Evolutionary conservation across 2,797 vertebrate genomes (phyloP), one percentile per base, ranked within the genome.

Genomic region (Pangasius macronema): DNA sequence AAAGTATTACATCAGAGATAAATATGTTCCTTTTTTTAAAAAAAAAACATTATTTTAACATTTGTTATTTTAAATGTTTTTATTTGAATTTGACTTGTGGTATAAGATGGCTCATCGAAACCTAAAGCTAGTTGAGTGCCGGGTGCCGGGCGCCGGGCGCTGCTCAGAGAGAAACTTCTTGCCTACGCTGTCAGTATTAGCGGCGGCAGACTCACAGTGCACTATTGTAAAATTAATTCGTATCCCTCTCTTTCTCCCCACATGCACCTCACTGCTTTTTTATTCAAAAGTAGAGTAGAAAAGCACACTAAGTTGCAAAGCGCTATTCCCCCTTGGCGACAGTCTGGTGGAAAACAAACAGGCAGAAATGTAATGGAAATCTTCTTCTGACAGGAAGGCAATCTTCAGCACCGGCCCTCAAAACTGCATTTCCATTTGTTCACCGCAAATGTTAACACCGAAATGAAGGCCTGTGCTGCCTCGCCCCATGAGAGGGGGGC

Each of bases 351-450:
- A 89, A 70, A 91, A 88, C 86, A 89, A 89, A 89, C 89, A 90
- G 87, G 92, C 92, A 93, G 93, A 95, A 92, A 94, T 92, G 95
- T 95, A 96, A 96, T 95, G 93, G 92, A 94, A 94, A 92, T 94
- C 92, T 92, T 93, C 96, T 94, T 96, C 94, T 96, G 97, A 95
- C 91, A 93, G 92, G 94, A 90, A 92, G 90, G 94, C 96, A 95
- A 97, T 97, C 95, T 94, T 94, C 93, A 95, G 94, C 93, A 92
- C 94, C 72, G 67, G 70, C 67, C 93, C 82, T 68, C 94, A 95
- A 95, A 96, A 97, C 96, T 95, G 93, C 92, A 93, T 94, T 93
- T 93, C 92, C 89, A 91, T 95, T 95, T 95, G 93, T 91, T 94
- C 93, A 93, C 95, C 93, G 93, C 92, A 93, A 94, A 81, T 86